Conservation (phyloP, 2,888 invertebrate species). For the Reticulitermes lucifugus region DNA sequence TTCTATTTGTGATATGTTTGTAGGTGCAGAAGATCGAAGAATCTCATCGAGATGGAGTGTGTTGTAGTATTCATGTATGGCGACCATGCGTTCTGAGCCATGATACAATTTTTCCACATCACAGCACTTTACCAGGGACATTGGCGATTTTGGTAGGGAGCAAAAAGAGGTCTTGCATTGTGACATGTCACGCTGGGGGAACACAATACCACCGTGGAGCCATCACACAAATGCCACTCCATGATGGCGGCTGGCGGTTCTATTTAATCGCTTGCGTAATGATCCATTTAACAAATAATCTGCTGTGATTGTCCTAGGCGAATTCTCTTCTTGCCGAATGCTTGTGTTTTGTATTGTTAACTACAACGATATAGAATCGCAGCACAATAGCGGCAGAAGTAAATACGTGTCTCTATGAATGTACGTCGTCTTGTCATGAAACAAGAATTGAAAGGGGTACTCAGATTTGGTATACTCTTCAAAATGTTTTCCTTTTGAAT, state of each 20-base stretch:
- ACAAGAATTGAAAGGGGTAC: too few relatives aligned
- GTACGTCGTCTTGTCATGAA: too few relatives aligned
- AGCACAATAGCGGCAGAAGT: not conserved
- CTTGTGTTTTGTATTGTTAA: not conserved
- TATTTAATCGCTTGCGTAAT: conserved; percentile 10
- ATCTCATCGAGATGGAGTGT: not conserved
- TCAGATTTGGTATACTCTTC: too few relatives aligned
- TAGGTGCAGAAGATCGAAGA: not conserved
- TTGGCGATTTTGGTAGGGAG: not conserved
- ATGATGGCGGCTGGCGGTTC: not conserved
- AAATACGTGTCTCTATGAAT: too few relatives aligned
- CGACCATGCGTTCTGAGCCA: not conserved
- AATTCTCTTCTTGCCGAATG: not conserved
- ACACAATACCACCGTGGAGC: conserved; percentile 11
- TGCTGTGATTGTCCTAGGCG: not conserved
- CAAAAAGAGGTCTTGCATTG: conserved; percentile 4
- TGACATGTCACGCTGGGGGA: not conserved
- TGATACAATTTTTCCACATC: not conserved
- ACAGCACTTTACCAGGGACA: not conserved
- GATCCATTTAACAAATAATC: not conserved
- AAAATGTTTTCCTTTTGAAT: too few relatives aligned
- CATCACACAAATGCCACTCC: not conserved
- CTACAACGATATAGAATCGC: not conserved
- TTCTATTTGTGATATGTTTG: too few relatives aligned
- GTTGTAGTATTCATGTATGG: not conserved